phyloP scores from a whole-genome alignment of 2,888 invertebrate genomes.

The Timema cristinae region DNA sequence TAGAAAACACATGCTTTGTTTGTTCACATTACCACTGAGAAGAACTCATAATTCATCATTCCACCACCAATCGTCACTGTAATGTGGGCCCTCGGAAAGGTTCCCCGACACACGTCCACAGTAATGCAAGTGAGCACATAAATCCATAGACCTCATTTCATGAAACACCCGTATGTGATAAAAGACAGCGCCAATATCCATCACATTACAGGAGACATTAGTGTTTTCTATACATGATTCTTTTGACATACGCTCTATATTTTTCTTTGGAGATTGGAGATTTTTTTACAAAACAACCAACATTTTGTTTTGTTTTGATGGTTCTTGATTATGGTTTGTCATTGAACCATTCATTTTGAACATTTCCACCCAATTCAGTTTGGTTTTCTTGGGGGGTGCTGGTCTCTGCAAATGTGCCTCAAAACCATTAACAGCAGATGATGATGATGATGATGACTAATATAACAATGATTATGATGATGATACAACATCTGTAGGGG shows the following conservation, averaged over 20 bases:
- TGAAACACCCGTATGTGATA: neutral
- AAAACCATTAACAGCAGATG: neutral
- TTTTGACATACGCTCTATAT: neutral
- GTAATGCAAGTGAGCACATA: neutral
- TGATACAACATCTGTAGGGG: neutral
- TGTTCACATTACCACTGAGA: neutral
- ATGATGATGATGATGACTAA: neutral
- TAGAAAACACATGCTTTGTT: neutral
- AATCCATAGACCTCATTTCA: neutral
- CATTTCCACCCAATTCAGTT: neutral
- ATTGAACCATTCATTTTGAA: neutral
- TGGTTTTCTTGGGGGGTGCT: conserved; percentile 2
- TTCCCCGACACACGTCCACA: neutral
- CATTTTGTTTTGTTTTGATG: neutral
- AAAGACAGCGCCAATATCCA: neutral
- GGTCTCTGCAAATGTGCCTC: neutral
- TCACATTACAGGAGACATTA: neutral
- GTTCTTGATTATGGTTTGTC: neutral
- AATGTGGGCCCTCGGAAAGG: neutral
- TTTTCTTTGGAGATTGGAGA: too few relatives aligned
- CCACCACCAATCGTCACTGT: conserved; percentile 6
- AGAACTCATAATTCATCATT: neutral
- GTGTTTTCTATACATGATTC: neutral
- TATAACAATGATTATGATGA: neutral
- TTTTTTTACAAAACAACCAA: too few relatives aligned